phyloP scores from a whole-genome alignment of 2,797 vertebrate species.

The Acanthopagrus latus region DNA sequence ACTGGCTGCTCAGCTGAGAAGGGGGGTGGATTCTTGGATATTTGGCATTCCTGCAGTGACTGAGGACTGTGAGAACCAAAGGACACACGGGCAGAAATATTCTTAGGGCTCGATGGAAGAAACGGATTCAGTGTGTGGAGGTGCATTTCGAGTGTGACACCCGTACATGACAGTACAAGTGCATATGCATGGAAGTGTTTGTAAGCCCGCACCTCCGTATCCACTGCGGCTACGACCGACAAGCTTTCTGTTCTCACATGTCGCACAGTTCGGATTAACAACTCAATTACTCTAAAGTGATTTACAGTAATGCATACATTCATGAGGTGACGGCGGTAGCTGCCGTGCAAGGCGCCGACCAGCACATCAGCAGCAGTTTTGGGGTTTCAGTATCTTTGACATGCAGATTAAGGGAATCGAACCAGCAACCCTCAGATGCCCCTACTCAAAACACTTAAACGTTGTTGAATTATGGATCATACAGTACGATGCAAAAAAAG shows the following conservation, averaged over 20 bases:
- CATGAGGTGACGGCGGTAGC: no score
- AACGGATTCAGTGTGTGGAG: slow-evolving; percentile 9
- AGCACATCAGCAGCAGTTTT: no score
- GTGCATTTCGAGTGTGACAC: neutral
- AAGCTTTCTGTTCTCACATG: neutral
- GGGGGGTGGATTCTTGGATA: slow-evolving; percentile 74
- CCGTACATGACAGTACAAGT: neutral
- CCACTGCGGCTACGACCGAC: neutral
- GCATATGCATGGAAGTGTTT: slow-evolving; percentile 2
- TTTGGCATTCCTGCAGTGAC: slow-evolving; percentile 78
- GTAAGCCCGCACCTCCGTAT: neutral
- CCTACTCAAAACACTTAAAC: neutral
- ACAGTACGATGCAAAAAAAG: neutral
- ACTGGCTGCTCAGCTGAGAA: slow-evolving; percentile 56
- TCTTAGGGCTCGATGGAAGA: slow-evolving; percentile 58
- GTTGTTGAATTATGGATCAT: neutral
- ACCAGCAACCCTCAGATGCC: no score
- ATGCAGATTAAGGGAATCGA: no score
- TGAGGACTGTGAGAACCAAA: slow-evolving; percentile 80
- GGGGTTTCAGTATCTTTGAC: no score
- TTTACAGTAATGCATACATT: neutral
- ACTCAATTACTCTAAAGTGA: no score
- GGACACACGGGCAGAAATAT: slow-evolving; percentile 70
- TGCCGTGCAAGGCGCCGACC: no score
- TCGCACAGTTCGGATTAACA: neutral